Conservation (phyloP, 2,113 vertebrate genomes). For the Progne subis region DNA sequence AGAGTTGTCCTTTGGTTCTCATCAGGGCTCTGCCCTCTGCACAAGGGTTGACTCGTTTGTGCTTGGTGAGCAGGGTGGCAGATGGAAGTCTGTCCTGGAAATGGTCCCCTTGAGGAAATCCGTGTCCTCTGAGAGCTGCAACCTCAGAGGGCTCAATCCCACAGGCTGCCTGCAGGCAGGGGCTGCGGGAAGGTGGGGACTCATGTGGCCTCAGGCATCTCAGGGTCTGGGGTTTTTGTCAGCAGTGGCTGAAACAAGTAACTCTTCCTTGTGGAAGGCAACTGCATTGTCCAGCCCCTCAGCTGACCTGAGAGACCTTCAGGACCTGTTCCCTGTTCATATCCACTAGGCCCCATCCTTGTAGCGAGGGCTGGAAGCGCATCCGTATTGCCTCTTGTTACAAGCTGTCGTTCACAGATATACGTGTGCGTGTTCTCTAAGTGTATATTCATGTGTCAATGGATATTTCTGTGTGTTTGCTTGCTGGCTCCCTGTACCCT, state of each 20-base stretch:
- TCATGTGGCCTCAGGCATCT: fast-evolving
- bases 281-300: background rate
- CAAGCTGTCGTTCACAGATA: conserved; percentile 62
- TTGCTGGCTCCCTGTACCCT: conserved; percentile 77
- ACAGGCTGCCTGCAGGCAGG: background rate
- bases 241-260: background rate
- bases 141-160: background rate
- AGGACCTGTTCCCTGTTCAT: background rate
- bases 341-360: background rate
- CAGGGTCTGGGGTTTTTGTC: background rate
- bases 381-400: conserved; percentile 12
- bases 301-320: background rate
- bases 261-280: background rate
- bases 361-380: conserved; percentile 25
- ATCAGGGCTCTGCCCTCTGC: background rate
- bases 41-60: background rate
- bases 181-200: background rate
- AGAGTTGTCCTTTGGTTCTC: background rate
- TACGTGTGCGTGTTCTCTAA: conserved; percentile 66
- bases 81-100: background rate
- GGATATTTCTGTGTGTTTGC: conserved; percentile 77
- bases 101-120: background rate
- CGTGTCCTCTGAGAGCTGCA: background rate
- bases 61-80: background rate
- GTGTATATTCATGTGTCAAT: conserved; percentile 77